Evolutionary conservation across 2,113 vertebrate genomes (phyloP).

Genomic region (Phaetusa simplex): DNA sequence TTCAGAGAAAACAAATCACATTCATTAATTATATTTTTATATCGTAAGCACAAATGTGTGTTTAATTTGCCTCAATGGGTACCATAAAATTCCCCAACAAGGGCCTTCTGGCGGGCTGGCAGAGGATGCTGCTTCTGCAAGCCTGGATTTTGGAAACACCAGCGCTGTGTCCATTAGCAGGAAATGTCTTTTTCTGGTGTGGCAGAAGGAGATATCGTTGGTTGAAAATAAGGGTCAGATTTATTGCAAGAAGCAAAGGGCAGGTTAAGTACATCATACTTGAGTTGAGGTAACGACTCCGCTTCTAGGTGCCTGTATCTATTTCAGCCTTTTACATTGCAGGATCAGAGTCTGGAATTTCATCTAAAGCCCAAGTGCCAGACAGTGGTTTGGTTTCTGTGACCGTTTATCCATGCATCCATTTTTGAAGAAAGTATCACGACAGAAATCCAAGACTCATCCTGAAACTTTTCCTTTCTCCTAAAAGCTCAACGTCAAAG

Average conservation of each 20-base stretch:
- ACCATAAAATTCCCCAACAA: neutral
- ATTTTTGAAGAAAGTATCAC: neutral
- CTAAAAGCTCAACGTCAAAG: neutral
- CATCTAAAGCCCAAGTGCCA: neutral
- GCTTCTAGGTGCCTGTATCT: neutral
- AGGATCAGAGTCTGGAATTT: neutral
- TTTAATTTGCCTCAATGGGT: neutral
- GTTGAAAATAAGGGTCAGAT: neutral
- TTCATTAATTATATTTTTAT: neutral
- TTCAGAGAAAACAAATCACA: neutral
- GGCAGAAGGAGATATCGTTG: neutral
- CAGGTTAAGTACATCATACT: neutral
- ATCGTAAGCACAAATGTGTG: neutral
- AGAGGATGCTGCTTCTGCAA: neutral
- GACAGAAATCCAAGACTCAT: neutral
- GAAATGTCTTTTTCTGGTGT: neutral
- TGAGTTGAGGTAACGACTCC: neutral
- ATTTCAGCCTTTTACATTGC: neutral
- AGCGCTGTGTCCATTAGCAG: fast-evolving
- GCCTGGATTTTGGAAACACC: neutral
- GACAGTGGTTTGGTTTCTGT: neutral
- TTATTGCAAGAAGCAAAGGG: neutral
- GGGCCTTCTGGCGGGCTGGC: neutral
- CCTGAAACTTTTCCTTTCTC: neutral
- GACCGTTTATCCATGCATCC: neutral